These are phyloP conservation scores for Timandra comae DNA, from an alignment of 2,888 invertebrate genomes.

Conservation along the genomic window DNA sequence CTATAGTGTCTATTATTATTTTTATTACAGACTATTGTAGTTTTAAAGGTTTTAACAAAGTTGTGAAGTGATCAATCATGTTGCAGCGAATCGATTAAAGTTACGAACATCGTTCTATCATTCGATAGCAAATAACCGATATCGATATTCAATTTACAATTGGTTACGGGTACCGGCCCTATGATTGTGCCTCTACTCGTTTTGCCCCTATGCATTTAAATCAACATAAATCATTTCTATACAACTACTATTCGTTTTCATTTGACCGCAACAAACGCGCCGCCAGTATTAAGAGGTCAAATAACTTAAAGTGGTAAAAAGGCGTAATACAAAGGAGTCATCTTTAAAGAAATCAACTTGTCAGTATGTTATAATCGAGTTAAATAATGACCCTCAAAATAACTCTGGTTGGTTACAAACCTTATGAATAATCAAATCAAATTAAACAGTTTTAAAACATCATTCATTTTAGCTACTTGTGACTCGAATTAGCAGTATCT, in stretches of 20 bases:
- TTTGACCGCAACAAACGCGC: constrained; percentile 11
- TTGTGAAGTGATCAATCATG: constrained; percentile 44
- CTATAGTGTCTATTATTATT: too few relatives aligned
- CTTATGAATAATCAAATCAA: too few relatives aligned
- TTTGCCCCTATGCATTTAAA: constrained; percentile 48
- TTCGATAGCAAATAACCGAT: constrained; percentile 49
- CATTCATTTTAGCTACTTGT: too few relatives aligned
- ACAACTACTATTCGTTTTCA: constrained; percentile 10
- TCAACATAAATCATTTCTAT: constrained; percentile 50
- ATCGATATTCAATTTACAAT: constrained; percentile 59
- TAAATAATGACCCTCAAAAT: not conserved
- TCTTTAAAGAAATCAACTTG: constrained; percentile 25
- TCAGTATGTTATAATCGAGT: constrained; percentile 11
- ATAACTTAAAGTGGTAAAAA: constrained; percentile 5
- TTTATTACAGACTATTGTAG: too few relatives aligned
- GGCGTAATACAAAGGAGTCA: constrained; percentile 1
- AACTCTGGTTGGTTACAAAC: too few relatives aligned
- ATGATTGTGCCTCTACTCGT: constrained; percentile 40
- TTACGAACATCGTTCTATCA: constrained; percentile 41
- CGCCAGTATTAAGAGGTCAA: constrained; percentile 11
- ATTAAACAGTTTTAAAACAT: too few relatives aligned
- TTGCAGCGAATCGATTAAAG: constrained; percentile 47
- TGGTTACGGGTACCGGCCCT: constrained; percentile 49
- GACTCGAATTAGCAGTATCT: too few relatives aligned
- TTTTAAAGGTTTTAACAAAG: too few relatives aligned